Percentiles rank a stretch among this genome's conserved stretches.
Evolutionary conservation across 2,113 vertebrate species (phyloP).

Genomic region (Microcebus jonahi): DNA sequence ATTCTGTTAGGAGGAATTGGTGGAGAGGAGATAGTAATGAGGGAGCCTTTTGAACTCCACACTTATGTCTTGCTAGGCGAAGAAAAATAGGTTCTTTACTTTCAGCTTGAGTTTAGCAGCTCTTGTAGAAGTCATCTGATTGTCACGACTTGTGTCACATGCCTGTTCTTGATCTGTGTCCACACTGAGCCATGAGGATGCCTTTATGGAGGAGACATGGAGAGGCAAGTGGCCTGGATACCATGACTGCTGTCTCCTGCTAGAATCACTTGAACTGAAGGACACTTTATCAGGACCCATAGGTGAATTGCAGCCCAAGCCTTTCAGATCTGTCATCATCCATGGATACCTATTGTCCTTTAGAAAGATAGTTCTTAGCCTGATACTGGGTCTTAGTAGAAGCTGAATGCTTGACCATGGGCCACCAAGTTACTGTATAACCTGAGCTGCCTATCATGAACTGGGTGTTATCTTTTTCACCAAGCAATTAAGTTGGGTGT

Average conservation of each 20-base stretch:
- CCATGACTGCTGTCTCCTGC: neutral
- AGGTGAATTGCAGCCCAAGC: neutral
- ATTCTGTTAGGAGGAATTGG: neutral
- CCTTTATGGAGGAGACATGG: neutral
- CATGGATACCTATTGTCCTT: neutral
- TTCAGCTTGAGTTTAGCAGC: neutral
- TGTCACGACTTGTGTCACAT: neutral
- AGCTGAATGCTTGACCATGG: neutral
- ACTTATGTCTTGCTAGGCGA: neutral
- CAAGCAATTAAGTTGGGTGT: neutral
- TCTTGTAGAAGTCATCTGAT: neutral
- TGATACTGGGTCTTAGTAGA: neutral
- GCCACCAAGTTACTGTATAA: neutral
- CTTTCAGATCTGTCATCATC: neutral
- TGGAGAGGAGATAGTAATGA: neutral
- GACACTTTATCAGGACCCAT: neutral
- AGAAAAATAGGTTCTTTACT: neutral
- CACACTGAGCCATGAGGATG: neutral
- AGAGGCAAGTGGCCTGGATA: neutral
- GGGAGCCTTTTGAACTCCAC: neutral
- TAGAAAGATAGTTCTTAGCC: neutral
- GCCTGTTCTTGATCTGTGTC: neutral
- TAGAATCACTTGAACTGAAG: neutral
- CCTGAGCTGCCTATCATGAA: neutral
- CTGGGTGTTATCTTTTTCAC: neutral